Evolutionary conservation across 1,140 invertebrate genomes (phyloP), one percentile per base, ranked within the genome.

Genomic region (Orius laevigatus): DNA sequence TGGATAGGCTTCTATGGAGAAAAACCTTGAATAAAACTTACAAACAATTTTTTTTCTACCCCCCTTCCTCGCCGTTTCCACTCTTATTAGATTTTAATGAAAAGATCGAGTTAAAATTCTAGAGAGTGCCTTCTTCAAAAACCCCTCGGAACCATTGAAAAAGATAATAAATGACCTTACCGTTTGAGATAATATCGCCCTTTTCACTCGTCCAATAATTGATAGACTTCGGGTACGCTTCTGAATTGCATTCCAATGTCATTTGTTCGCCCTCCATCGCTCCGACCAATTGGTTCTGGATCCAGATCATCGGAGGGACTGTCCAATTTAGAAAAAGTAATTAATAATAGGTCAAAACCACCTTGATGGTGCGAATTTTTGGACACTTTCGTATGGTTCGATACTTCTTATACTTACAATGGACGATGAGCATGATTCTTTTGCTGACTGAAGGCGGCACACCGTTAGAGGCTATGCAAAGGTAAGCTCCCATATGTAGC

Each of bases 361-460:
- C n/a, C n/a, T n/a, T n/a, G n/a, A n/a, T n/a, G n/a, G n/a, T 25
- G 25, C 8, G 25, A 25, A 25, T 25, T 25, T 25, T 4, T 25
- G 25, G 8, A 25, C n/a, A n/a, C n/a, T n/a, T n/a, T n/a, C n/a
- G n/a, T n/a, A n/a, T n/a, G n/a, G n/a, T n/a, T n/a, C n/a, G n/a
- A n/a, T n/a, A n/a, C n/a, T n/a, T n/a, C n/a, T n/a, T n/a, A 42
- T 41, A 58, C 59, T 58, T 48, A 60, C 59, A 91, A 58, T 90
- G 83, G 19, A 89, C 82, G 46, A 82, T 84, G 25, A 91, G 73
- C 65, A 79, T 81, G 59, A 91, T 85, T 57, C 86, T 69, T 65
- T 90, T 89, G 70, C 82, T 86, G 47, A 89, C 83, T 1, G 83
- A 79, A 1, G 87, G 87, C 2, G 85, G 85, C 2, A 90, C 79